Evolutionary conservation across 1,140 invertebrate genomes (phyloP), one percentile per base, ranked within the genome.

Genomic region (Drosophila burlai): DNA sequence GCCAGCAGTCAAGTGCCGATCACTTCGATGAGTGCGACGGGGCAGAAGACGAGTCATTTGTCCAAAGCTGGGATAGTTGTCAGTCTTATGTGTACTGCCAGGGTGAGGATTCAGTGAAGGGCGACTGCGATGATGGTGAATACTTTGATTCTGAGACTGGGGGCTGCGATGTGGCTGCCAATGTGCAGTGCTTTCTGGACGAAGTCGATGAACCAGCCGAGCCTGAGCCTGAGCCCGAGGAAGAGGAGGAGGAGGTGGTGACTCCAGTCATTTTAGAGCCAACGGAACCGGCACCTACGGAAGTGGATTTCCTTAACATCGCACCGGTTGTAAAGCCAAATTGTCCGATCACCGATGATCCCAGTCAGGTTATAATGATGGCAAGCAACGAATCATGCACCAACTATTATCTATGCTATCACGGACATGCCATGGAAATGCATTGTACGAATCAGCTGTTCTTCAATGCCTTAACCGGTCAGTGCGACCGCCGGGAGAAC

Each of bases 381-480:
- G 36, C 86, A 16, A 92, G 62, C 58, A 91, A 79, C 57, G 62
- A 74, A 4, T 81, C 89, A 6, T 92, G 91, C 60, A 68, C 83
- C 4, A 75, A 66, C 10, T 92, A 92, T 42, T 92, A 85, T 57
- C 66, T 92, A 2, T 92, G 91, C 55, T 92, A 92, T 61, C 86
- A 92, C 10, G 89, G 91, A 1, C 79, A 91, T 52, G 83, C 89
- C 42, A 91, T 92, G 67, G 85, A 85, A 31, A 92, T 92, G 91
- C 85, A 89, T 31, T 92, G 91, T 52, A 77, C 73, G 10, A 76
- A 91, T 65, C 66, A 92, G 42, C 52, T 92, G 24, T 82, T 91
- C n/a, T 92, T 92, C 36, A 92, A 92, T 65, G 52, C 58, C 7
- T 15, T 71, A 0, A 80, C 76, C 18, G 89, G 83, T 0, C 86